Percentiles rank a stretch among this genome's conserved stretches.
These are phyloP conservation scores for Chamaea fasciata DNA, from an alignment of 2,113 vertebrate species.

Conservation along the genomic window DNA sequence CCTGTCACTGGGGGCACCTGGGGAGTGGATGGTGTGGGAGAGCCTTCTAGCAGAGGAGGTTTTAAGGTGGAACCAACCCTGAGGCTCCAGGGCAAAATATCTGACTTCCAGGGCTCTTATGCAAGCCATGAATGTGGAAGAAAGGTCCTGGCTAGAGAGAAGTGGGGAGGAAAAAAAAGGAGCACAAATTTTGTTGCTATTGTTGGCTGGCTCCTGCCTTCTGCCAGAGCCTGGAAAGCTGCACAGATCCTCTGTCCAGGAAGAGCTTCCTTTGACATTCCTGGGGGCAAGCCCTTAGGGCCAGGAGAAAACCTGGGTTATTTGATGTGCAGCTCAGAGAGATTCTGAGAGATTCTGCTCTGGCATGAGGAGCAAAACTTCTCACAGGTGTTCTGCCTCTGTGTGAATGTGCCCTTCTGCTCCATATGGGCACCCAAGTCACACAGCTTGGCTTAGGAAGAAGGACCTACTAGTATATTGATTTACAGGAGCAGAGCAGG, in stretches of 20 bases:
- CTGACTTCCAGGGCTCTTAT: background rate
- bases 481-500: background rate
- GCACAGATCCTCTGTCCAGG: accelerated
- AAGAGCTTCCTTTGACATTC: background rate
- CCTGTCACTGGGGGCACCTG: background rate
- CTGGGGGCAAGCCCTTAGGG: background rate
- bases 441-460: background rate
- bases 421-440: accelerated
- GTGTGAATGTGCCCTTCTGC: background rate
- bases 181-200: background rate
- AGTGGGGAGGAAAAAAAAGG: background rate
- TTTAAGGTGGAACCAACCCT: background rate
- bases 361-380: accelerated
- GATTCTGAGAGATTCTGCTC: background rate
- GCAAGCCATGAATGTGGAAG: background rate
- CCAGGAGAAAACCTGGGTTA: background rate
- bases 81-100: background rate
- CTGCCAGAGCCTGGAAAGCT: background rate
- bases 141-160: background rate
- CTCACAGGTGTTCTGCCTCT: background rate
- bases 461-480: accelerated
- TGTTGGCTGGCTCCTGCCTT: background rate
- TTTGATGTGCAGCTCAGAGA: background rate
- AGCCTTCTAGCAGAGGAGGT: background rate
- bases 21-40: accelerated